Evolutionary conservation across 2,797 vertebrate species (phyloP), one percentile per base, ranked within the genome.

Genomic region (Hypotaenidia philippensis): DNA sequence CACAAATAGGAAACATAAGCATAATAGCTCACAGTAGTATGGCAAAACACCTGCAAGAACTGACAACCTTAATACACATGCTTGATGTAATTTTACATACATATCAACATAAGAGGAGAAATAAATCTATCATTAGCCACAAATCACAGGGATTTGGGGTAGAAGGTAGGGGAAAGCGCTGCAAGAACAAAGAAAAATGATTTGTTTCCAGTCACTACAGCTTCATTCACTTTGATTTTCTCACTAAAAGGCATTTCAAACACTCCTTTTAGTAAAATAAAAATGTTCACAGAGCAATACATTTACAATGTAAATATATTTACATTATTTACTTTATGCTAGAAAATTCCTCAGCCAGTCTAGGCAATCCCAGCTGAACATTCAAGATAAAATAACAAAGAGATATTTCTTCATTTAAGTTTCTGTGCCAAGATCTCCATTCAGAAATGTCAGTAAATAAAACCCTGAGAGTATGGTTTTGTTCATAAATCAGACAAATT

Each of bases 251-350:
- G 45, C 32, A 85, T 81, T 82, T 87, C 21, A 93, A 93, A 38
- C 76, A 88, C 45, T 90, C 70, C 40, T 80, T 90, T 65, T 27
- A 34, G 57, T 44, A 25, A 93, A 89, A 95, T 60, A 74, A 89
- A 80, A 32, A 80, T 26, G 26, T 87, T 84, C 71, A 70, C 87
- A 77, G 23, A 83, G 40, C 32, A 83, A 23, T 11, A 82, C 0
- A 0, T 63, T 87, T 60, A 70, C 40, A 76, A 53, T 10, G 13
- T 66, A 86, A 88, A 74, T 57, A 72, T 21, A 71, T 64, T 56
- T 60, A 49, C 22, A 38, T 27, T 76, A 69, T 40, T 68, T 68
- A 55, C 32, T 45, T 6, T 26, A 32, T 1, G 11, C 38, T 36
- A 69, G 55, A 76, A 94, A 90, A 84, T 40, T 76, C 64, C 31